phyloP scores from a whole-genome alignment of 2,888 invertebrate genomes.

The Ectemnius continuus region DNA sequence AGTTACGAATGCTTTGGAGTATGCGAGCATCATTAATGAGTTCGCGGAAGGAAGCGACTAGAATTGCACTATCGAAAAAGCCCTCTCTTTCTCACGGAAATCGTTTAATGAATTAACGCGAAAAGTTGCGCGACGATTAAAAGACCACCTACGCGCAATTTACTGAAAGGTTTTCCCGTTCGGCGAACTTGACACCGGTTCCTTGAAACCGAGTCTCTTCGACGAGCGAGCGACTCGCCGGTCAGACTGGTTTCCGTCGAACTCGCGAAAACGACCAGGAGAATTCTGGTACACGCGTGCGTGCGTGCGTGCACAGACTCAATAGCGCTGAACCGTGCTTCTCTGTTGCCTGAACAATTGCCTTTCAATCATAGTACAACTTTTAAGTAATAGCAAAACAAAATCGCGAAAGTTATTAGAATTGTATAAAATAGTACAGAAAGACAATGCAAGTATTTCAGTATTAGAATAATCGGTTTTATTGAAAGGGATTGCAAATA shows the following conservation, averaged over 20 bases:
- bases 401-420: no score
- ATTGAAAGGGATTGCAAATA: no score
- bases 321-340: no score
- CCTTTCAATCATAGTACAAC: no score
- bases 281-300: conserved; percentile 33
- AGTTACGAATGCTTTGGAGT: no score
- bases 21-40: not conserved
- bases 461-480: no score
- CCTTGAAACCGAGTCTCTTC: conserved; percentile 44
- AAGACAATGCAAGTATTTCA: no score
- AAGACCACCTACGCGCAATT: not conserved
- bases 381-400: no score
- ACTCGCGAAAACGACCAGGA: conserved; percentile 44
- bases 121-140: not conserved
- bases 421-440: no score
- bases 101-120: not conserved
- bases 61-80: not conserved
- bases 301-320: not conserved
- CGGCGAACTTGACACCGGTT: conserved; percentile 58
- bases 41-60: not conserved
- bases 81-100: not conserved
- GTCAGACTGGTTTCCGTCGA: conserved; percentile 57
- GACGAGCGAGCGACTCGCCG: conserved; percentile 27
- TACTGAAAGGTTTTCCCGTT: conserved; percentile 41
- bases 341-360: no score